phyloP scores from a whole-genome alignment of 2,888 invertebrate species.

The Heteromyza rotundicornis region DNA sequence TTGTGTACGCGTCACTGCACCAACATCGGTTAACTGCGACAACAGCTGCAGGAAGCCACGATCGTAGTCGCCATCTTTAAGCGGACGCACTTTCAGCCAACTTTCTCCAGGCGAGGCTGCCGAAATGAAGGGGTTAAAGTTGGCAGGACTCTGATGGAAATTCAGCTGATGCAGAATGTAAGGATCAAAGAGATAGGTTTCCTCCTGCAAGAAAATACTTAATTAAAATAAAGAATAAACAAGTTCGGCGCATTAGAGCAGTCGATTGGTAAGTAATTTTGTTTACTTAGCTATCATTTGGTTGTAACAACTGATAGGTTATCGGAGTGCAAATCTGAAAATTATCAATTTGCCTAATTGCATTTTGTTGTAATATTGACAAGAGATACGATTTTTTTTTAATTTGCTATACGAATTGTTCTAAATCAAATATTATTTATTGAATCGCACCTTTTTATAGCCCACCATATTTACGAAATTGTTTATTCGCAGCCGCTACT shows the following conservation, averaged over 20 bases:
- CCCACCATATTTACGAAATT: conserved; percentile 47
- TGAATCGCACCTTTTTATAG: conserved; percentile 35
- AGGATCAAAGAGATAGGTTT: conserved; percentile 70
- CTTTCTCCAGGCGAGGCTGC: conserved; percentile 75
- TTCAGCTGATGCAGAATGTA: conserved; percentile 71
- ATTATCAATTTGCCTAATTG: neutral
- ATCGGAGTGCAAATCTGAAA: neutral
- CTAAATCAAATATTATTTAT: no score
- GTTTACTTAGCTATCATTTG: neutral
- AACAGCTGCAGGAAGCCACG: conserved; percentile 83
- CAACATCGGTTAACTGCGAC: conserved; percentile 84
- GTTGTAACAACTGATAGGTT: neutral
- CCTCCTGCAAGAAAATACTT: conserved; percentile 60
- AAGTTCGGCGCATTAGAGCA: neutral
- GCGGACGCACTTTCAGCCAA: conserved; percentile 79
- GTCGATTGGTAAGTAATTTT: neutral
- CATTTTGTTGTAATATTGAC: neutral
- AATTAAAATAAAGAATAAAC: neutral
- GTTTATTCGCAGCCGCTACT: neutral
- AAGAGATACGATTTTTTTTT: no score
- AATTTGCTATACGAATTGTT: no score
- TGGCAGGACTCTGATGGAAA: conserved; percentile 69
- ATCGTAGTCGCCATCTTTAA: conserved; percentile 80
- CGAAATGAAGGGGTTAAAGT: conserved; percentile 74
- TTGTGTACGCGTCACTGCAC: conserved; percentile 76